Evolutionary conservation across 2,797 vertebrate species (phyloP).

Genomic region (Phrynocephalus guinanensis): DNA sequence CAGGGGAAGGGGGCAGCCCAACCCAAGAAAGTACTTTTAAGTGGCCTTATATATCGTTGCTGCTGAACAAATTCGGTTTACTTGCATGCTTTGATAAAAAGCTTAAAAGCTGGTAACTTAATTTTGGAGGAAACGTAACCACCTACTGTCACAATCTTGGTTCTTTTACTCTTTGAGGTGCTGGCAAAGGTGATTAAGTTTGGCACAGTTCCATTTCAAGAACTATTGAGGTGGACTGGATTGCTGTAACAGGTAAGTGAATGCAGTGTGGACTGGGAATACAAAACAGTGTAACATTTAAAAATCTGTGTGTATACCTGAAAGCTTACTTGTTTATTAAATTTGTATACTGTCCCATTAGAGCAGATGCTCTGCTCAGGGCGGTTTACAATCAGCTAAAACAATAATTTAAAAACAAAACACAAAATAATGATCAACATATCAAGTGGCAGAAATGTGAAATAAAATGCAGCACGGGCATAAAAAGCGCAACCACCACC

Average conservation of each 20-base stretch:
- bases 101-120: not conserved
- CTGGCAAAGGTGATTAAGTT: not conserved
- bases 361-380: too few species aligned
- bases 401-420: too few species aligned
- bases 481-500: too few species aligned
- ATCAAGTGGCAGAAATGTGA: too few species aligned
- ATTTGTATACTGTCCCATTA: too few species aligned
- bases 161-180: not conserved
- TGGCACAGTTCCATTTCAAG: not conserved
- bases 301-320: not conserved
- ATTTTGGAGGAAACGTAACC: not conserved
- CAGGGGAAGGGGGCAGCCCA: not conserved
- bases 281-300: not conserved
- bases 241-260: slow-evolving; percentile 2
- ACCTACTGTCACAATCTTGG: not conserved
- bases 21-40: not conserved
- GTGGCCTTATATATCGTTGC: not conserved
- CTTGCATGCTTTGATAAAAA: not conserved
- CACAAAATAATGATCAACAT: too few species aligned
- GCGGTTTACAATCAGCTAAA: too few species aligned
- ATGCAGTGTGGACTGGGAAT: not conserved
- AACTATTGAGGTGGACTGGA: not conserved
- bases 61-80: not conserved
- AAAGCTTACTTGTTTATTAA: too few species aligned
- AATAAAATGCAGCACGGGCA: too few species aligned